A percentile compares a stretch with the other conserved stretches of the same genome.
These are phyloP conservation scores for Eristalis intricaria DNA, from an alignment of 2,888 invertebrate species.

Conservation along the genomic window DNA sequence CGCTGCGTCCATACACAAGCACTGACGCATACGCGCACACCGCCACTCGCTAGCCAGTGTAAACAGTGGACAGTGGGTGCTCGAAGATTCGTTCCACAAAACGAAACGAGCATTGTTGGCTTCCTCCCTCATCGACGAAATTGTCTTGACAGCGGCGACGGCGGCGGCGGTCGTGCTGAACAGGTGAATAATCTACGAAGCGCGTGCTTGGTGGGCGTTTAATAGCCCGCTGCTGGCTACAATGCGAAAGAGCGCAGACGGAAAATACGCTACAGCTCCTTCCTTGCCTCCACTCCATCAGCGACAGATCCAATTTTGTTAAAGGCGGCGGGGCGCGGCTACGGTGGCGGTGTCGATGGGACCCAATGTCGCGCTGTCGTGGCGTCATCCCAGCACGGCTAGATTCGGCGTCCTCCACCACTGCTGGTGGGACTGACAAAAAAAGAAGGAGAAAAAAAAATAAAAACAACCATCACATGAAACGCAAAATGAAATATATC, in stretches of 20 bases:
- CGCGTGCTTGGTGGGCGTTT: constrained; percentile 70
- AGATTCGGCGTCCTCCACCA: neutral
- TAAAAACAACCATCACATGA: constrained; percentile 10
- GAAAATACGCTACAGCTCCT: constrained; percentile 28
- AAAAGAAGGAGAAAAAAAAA: neutral
- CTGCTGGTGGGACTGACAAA: constrained; percentile 8
- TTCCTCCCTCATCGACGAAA: constrained; percentile 48
- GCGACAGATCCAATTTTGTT: constrained; percentile 7
- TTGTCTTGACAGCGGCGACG: constrained; percentile 42
- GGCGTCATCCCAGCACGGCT: constrained; percentile 7
- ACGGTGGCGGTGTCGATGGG: neutral
- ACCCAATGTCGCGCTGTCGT: constrained; percentile 18
- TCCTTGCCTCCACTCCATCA: constrained; percentile 1
- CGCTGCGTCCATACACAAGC: neutral
- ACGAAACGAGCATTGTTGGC: constrained; percentile 24
- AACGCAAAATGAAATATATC: constrained; percentile 58
- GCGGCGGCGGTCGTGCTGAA: constrained; percentile 40
- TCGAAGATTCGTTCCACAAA: constrained; percentile 46
- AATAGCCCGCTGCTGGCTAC: constrained; percentile 48
- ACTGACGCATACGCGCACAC: neutral
- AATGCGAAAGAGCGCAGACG: constrained; percentile 19
- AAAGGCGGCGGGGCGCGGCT: neutral
- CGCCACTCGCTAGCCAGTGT: too few relatives aligned
- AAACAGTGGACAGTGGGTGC: constrained; percentile 22
- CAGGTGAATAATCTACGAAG: constrained; percentile 69